A percentile compares a stretch with the other conserved stretches of the same genome.
These are phyloP conservation scores for Zaprionus ornatus DNA, from an alignment of 1,140 invertebrate genomes.

Conservation along the genomic window DNA sequence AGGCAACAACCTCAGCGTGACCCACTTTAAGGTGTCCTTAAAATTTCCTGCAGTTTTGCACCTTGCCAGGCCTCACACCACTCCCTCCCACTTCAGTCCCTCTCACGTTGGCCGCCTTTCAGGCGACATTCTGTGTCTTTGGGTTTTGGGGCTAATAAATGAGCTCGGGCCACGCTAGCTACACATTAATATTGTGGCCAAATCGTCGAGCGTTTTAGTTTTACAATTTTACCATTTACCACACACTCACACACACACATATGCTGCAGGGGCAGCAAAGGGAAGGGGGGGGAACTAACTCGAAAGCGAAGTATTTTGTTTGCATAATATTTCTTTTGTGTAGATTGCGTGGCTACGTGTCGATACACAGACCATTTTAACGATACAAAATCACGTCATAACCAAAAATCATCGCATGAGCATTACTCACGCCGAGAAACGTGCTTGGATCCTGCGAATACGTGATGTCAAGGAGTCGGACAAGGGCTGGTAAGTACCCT, in stretches of 20 bases:
- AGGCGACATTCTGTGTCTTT: constrained; percentile 54
- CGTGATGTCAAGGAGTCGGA: constrained; percentile 91
- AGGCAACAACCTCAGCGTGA: constrained; percentile 2
- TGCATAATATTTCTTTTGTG: constrained; percentile 44
- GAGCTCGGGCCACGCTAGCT: constrained; percentile 65
- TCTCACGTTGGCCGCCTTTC: constrained; percentile 23
- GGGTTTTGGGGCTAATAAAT: constrained; percentile 62
- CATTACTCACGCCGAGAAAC: constrained; percentile 93
- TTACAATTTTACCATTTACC: constrained; percentile 49
- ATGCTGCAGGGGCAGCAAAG: neutral
- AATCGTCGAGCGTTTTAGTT: constrained; percentile 72
- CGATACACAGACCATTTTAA: constrained; percentile 96
- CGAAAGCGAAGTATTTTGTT: constrained; percentile 25
- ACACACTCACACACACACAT: constrained; percentile 9
- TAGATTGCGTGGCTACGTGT: constrained; percentile 96
- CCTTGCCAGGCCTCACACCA: constrained; percentile 28
- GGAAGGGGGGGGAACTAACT: neutral
- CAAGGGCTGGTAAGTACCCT: constrained; percentile 87
- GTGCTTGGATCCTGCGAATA: constrained; percentile 94
- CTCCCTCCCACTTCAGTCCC: neutral
- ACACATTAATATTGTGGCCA: constrained; percentile 60
- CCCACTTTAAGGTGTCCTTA: constrained; percentile 28
- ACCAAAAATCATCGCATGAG: constrained; percentile 94
- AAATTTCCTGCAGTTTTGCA: constrained; percentile 35
- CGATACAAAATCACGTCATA: constrained; percentile 94